Conservation (phyloP, 2,113 vertebrate species). For the Oenanthe melanoleuca region DNA sequence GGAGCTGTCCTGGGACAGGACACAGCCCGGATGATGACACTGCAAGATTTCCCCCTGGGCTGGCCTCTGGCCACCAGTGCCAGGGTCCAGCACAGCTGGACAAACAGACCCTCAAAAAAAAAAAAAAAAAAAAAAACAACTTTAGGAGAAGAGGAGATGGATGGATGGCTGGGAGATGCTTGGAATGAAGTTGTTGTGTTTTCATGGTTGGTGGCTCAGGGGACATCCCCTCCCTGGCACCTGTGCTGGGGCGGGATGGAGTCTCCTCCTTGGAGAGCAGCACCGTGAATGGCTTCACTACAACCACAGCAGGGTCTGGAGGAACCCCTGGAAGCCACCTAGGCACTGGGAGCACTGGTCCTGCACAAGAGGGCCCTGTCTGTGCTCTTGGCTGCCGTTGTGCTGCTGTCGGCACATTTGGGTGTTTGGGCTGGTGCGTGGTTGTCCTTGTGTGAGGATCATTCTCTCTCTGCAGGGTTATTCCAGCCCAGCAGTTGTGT, state of each 20-base stretch:
- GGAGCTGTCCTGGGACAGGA: not conserved
- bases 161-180: not conserved
- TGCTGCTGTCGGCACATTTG: slow-evolving; percentile 49
- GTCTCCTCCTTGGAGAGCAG: not conserved
- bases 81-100: not conserved
- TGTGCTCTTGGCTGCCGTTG: not conserved
- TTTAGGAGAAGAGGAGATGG: not conserved
- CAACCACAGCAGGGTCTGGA: rapidly evolving
- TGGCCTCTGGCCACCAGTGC: not conserved
- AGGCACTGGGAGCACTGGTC: not conserved
- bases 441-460: not conserved
- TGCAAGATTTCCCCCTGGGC: slow-evolving; percentile 26
- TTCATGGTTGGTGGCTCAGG: rapidly evolving
- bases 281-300: not conserved
- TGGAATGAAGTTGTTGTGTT: not conserved
- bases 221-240: not conserved
- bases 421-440: slow-evolving; percentile 34
- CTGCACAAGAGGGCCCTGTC: not conserved
- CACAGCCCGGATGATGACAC: slow-evolving; percentile 5
- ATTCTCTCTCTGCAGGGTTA: not conserved
- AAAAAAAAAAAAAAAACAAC: too few relatives aligned
- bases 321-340: not conserved
- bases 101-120: rapidly evolving
- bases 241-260: not conserved
- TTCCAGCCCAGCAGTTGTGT: not conserved